These are phyloP conservation scores for Cervus canadensis DNA, from an alignment of 2,113 vertebrate species.

Conservation along the genomic window DNA sequence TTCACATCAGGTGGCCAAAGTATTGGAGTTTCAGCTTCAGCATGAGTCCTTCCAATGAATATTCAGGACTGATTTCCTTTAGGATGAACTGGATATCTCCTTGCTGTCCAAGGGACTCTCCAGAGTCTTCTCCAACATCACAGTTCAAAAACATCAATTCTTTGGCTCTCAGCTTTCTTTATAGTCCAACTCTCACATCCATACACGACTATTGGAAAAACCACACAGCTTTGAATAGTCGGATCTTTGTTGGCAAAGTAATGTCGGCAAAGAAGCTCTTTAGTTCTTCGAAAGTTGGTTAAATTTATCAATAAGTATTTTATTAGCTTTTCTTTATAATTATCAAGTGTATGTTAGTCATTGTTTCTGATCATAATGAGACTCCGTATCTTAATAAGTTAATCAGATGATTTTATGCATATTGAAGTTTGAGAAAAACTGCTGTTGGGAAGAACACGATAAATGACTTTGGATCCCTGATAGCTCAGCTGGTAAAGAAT, in stretches of 20 bases:
- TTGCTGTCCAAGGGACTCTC: not conserved
- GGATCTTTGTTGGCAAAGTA: not conserved
- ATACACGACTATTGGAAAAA: not conserved
- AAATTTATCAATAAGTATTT: not conserved
- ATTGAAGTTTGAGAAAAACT: not conserved
- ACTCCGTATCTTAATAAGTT: not conserved
- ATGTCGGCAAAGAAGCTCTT: not conserved
- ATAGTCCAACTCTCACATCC: not conserved
- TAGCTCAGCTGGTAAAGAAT: not conserved
- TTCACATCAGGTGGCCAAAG: not conserved
- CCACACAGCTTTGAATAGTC: not conserved
- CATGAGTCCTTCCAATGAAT: not conserved
- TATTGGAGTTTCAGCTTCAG: not conserved
- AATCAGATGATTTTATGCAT: not conserved
- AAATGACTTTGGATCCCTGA: not conserved
- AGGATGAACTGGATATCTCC: not conserved
- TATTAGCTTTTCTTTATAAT: not conserved
- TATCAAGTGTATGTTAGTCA: not conserved
- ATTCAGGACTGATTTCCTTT: not conserved
- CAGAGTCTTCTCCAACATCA: not conserved
- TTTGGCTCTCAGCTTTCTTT: not conserved
- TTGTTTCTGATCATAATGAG: not conserved
- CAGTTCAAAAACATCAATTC: not conserved
- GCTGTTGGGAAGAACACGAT: not conserved
- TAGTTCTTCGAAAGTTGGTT: not conserved